These are phyloP conservation scores for Crax fasciolata DNA, from an alignment of 2,797 vertebrate species.

Conservation along the genomic window DNA sequence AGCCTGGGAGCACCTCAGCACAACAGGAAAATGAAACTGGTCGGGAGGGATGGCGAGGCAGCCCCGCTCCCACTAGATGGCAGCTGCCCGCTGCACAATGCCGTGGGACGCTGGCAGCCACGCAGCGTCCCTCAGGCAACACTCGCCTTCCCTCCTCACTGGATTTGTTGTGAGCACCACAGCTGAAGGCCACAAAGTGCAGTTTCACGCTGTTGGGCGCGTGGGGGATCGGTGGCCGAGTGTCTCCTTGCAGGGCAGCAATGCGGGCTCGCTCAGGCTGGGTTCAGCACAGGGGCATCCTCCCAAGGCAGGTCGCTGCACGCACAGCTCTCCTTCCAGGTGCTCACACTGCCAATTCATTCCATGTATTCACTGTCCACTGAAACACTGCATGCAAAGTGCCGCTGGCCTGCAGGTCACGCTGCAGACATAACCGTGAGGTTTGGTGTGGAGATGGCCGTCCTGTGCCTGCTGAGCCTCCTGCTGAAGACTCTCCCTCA, in stretches of 20 bases:
- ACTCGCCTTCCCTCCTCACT: not conserved
- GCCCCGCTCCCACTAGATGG: conserved; percentile 35
- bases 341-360: not conserved
- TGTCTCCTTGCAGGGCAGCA: not conserved
- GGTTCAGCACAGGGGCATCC: not conserved
- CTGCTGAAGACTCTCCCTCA: not conserved
- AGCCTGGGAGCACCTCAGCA: accelerated
- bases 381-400: not conserved
- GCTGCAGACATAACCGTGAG: accelerated
- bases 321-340: not conserved
- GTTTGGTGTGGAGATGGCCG: accelerated
- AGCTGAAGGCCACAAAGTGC: not conserved
- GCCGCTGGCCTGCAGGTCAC: not conserved
- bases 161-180: not conserved
- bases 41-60: accelerated
- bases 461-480: not conserved
- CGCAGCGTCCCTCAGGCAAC: not conserved
- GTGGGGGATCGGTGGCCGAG: not conserved
- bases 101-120: not conserved
- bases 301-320: not conserved
- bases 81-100: not conserved
- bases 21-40: not conserved
- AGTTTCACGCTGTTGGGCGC: not conserved
- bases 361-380: not conserved
- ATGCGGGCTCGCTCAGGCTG: not conserved